phyloP scores from a whole-genome alignment of 1,140 invertebrate genomes.

The Hydropsyche tenuis region DNA sequence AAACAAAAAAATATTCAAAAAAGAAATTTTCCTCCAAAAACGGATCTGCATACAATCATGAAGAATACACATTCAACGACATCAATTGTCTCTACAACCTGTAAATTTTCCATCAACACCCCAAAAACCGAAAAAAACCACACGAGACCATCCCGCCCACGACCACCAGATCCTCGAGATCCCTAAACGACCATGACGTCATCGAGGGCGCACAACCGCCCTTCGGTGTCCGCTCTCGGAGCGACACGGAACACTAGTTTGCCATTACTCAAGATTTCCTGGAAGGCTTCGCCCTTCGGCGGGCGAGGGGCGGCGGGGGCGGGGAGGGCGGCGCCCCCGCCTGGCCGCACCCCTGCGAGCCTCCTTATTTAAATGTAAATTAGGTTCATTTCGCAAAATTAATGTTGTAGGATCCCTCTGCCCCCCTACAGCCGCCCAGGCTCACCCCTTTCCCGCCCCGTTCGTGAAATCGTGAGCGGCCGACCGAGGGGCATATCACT shows the following conservation, averaged over 20 bases:
- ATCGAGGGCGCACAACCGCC: background rate
- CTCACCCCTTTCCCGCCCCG: slow-evolving; percentile 34
- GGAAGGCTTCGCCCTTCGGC: slow-evolving; percentile 36
- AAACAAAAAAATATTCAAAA: too few relatives aligned
- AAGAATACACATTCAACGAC: too few relatives aligned
- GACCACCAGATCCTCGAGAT: too few relatives aligned
- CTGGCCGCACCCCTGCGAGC: slow-evolving; percentile 59
- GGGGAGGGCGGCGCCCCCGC: slow-evolving; percentile 34
- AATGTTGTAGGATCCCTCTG: slow-evolving; percentile 70
- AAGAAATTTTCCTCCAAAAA: too few relatives aligned
- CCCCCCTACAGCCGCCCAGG: slow-evolving; percentile 40
- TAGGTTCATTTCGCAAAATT: slow-evolving; percentile 87
- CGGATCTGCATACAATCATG: too few relatives aligned
- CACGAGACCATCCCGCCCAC: too few relatives aligned
- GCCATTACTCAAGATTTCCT: slow-evolving; percentile 36
- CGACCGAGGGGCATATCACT: slow-evolving; percentile 34
- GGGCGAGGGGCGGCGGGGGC: slow-evolving; percentile 17
- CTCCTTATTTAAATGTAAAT: slow-evolving; percentile 88
- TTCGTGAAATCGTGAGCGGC: slow-evolving; percentile 35
- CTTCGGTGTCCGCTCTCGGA: slow-evolving; percentile 9
- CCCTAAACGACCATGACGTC: slow-evolving; percentile 1
- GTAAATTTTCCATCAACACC: too few relatives aligned
- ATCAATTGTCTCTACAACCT: too few relatives aligned
- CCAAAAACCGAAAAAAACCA: too few relatives aligned
- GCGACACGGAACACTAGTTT: slow-evolving; percentile 31